Percentiles rank a stretch among this genome's conserved stretches.
These are phyloP conservation scores for Calidris pygmaea DNA, from an alignment of 2,113 vertebrate genomes.

Conservation along the genomic window DNA sequence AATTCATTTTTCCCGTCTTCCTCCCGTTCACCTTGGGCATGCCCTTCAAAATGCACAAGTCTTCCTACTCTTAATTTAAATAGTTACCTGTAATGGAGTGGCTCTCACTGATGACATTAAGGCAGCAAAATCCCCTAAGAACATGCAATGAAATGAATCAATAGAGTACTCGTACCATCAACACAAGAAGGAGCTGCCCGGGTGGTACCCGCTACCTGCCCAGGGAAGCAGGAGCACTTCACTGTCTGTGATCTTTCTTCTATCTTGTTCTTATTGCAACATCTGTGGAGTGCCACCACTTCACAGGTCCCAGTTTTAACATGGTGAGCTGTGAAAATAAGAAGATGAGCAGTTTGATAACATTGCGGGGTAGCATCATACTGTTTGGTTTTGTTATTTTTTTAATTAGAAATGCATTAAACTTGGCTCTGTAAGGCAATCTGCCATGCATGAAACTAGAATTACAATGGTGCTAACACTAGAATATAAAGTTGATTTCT, in stretches of 20 bases:
- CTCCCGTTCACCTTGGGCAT: not conserved
- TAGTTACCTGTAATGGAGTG: not conserved
- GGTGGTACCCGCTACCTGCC: constrained; percentile 97
- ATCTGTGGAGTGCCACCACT: constrained; percentile 95
- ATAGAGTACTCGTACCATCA: constrained; percentile 83
- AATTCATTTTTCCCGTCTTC: not conserved
- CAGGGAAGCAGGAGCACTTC: constrained; percentile 98
- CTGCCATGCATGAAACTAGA: constrained; percentile 18
- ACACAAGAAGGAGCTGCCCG: constrained; percentile 94
- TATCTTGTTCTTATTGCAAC: constrained; percentile 99
- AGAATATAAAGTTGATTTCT: constrained; percentile 36
- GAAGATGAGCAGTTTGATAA: not conserved
- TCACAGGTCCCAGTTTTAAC: constrained; percentile 96
- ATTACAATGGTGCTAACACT: not conserved
- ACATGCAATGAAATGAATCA: not conserved
- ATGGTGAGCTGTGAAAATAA: constrained; percentile 82
- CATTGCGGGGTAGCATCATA: not conserved
- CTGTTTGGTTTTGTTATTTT: not conserved
- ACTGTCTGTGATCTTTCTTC: constrained; percentile 97
- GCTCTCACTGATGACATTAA: not conserved
- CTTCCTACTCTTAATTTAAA: not conserved
- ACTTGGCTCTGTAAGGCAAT: constrained; percentile 13
- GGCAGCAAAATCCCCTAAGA: not conserved
- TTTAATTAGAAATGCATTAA: constrained; percentile 53
- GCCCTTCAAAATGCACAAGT: not conserved